Percentiles rank a stretch among this genome's conserved stretches.
Evolutionary conservation across 2,797 vertebrate genomes (phyloP).

Genomic region (Chrosomus eos): DNA sequence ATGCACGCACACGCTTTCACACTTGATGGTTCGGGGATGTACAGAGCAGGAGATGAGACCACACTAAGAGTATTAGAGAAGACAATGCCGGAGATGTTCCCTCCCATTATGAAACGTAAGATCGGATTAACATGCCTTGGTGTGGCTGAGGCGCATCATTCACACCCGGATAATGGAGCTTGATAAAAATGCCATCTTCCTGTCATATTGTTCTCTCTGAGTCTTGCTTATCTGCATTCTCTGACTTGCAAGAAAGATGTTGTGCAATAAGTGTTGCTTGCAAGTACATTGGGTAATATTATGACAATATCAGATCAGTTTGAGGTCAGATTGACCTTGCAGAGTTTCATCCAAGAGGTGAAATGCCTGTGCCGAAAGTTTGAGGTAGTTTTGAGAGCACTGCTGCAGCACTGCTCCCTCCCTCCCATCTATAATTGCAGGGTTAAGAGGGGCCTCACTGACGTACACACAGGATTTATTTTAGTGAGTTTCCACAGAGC

Average conservation of each 20-base stretch:
- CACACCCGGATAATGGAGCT: constrained; percentile 9
- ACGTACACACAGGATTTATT: constrained; percentile 84
- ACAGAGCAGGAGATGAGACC: constrained; percentile 52
- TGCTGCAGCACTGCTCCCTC: constrained; percentile 68
- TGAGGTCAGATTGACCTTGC: constrained; percentile 54
- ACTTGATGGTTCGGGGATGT: constrained; percentile 62
- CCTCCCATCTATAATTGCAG: constrained; percentile 77
- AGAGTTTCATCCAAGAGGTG: constrained; percentile 63
- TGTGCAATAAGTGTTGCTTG: background rate
- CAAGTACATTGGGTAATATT: constrained; percentile 1
- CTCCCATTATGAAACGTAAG: constrained; percentile 27
- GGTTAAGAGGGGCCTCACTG: constrained; percentile 81
- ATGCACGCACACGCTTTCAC: constrained; percentile 71
- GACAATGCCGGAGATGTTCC: constrained; percentile 19
- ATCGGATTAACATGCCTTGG: constrained; percentile 34
- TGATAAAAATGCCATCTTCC: constrained; percentile 27
- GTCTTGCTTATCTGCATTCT: background rate
- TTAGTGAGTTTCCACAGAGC: constrained; percentile 84
- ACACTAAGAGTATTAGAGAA: constrained; percentile 14
- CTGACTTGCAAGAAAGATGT: background rate
- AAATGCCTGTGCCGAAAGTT: constrained; percentile 69
- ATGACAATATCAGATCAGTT: constrained; percentile 12
- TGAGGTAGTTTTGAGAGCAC: constrained; percentile 73
- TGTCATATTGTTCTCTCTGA: background rate
- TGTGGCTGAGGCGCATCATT: constrained; percentile 30